phyloP scores from a whole-genome alignment of 2,888 invertebrate species.

The Lepetodrilus schrolli region DNA sequence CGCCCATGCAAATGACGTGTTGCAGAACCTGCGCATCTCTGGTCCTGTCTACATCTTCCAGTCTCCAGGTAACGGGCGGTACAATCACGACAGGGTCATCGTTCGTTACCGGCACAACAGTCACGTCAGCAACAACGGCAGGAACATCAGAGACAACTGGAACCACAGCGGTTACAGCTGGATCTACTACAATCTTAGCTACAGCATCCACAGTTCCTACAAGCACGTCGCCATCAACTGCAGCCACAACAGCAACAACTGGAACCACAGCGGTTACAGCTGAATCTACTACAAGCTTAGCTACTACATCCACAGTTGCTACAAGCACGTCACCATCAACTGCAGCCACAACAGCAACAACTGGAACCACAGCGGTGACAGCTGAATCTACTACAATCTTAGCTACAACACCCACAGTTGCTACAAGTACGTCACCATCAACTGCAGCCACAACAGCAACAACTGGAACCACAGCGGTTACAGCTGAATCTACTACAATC shows the following conservation, averaged over 20 bases:
- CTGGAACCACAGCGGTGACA: not conserved
- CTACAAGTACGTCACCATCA: not conserved
- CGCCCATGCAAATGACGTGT: not conserved
- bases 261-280: not conserved
- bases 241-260: not conserved
- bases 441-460: not conserved
- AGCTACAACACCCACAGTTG: not conserved
- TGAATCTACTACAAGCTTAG: not conserved
- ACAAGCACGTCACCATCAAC: not conserved
- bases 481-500: not conserved
- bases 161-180: not conserved
- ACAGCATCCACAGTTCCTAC: not conserved
- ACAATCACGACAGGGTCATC: not conserved
- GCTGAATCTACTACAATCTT: not conserved
- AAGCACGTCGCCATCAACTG: not conserved
- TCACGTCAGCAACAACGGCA: not conserved
- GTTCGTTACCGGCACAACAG: not conserved
- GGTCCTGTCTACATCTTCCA: not conserved
- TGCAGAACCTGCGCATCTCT: not conserved
- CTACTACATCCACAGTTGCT: not conserved
- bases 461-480: not conserved
- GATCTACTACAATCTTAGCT: not conserved
- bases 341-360: not conserved
- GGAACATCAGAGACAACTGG: not conserved
- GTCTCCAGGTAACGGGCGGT: not conserved